A percentile compares a stretch with the other conserved stretches of the same genome.
These are phyloP conservation scores for Chrysomela aeneicollis DNA, from an alignment of 2,888 invertebrate genomes.

Conservation along the genomic window DNA sequence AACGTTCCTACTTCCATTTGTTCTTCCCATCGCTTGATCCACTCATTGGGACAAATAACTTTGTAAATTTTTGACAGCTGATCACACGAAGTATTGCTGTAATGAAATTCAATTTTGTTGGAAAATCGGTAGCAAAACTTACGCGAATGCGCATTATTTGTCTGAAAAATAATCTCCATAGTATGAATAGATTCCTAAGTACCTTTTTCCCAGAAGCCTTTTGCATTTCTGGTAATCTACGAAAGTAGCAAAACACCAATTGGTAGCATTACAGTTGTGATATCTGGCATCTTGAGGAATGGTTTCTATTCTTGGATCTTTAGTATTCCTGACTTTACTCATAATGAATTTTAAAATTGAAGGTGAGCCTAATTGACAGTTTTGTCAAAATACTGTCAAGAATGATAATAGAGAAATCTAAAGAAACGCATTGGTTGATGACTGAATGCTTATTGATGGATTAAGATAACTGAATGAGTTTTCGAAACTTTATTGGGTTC, in stretches of 20 bases:
- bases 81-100: constrained; percentile 40
- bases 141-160: too few species aligned
- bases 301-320: constrained; percentile 32
- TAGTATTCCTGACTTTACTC: constrained; percentile 21
- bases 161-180: too few species aligned
- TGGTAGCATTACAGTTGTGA: constrained; percentile 41
- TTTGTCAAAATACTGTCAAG: not conserved
- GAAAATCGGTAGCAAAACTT: not conserved
- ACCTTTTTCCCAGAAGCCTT: constrained; percentile 44
- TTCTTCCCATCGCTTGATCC: constrained; percentile 46
- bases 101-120: constrained; percentile 22
- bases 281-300: constrained; percentile 42
- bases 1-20: constrained; percentile 46
- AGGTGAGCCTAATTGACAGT: not conserved
- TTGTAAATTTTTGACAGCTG: constrained; percentile 43
- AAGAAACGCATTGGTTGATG: too few species aligned
- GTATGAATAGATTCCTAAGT: constrained; percentile 21
- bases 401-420: too few species aligned
- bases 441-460: too few species aligned
- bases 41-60: constrained; percentile 44
- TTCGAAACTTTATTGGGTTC: too few species aligned
- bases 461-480: too few species aligned
- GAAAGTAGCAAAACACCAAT: constrained; percentile 45
- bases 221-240: constrained; percentile 43
- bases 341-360: constrained; percentile 23